Percentiles rank a stretch among this genome's conserved stretches.
phyloP scores from a whole-genome alignment of 2,888 invertebrate species.

The Clitarchus hookeri region DNA sequence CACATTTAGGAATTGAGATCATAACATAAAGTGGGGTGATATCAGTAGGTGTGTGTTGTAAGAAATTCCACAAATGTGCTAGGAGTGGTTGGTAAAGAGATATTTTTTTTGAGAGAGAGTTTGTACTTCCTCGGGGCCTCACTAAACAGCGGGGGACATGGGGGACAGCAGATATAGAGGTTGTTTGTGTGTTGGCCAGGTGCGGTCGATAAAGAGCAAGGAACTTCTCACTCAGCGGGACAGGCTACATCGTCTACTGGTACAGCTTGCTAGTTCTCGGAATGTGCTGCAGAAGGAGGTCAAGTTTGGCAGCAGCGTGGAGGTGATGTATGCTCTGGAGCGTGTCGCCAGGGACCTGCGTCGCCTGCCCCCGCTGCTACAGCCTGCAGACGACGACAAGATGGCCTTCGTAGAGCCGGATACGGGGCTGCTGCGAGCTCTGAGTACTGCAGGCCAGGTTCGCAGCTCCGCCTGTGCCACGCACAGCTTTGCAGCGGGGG shows the following conservation, averaged over 20 bases:
- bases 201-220: constrained; percentile 65
- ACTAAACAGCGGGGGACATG: too few species aligned
- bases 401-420: constrained; percentile 63
- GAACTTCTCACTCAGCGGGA: constrained; percentile 76
- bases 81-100: too few species aligned
- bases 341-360: constrained; percentile 43
- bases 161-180: background rate
- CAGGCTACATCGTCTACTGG: constrained; percentile 69
- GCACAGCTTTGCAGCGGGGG: constrained; percentile 55
- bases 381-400: constrained; percentile 62
- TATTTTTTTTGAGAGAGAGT: too few species aligned
- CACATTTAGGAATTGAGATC: too few species aligned
- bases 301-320: constrained; percentile 60
- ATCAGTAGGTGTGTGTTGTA: too few species aligned
- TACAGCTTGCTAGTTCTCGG: constrained; percentile 69
- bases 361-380: constrained; percentile 45
- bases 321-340: constrained; percentile 59
- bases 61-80: too few species aligned
- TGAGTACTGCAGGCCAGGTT: constrained; percentile 58
- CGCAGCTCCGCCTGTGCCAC: constrained; percentile 56
- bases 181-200: background rate
- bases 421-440: constrained; percentile 55
- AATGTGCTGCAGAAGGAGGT: constrained; percentile 70
- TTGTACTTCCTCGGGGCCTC: too few species aligned
- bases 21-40: too few species aligned